Evolutionary conservation across 1,140 invertebrate genomes (phyloP).

Genomic region (Heliothis virescens): DNA sequence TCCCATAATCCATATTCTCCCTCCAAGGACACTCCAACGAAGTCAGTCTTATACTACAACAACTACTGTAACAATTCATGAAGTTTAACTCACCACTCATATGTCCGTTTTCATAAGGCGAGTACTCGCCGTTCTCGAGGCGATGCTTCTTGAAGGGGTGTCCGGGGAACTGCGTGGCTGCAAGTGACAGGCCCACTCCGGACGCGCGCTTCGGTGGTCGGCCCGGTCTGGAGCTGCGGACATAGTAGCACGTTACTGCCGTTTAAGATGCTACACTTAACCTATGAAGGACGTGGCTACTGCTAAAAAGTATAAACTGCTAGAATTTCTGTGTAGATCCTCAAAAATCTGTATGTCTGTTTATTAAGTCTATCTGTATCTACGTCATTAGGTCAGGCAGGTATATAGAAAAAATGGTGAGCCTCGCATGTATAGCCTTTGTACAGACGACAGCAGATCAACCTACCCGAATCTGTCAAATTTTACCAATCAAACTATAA

Average conservation of each 20-base stretch:
- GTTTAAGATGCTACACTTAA: constrained; percentile 90
- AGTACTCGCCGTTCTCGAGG: constrained; percentile 96
- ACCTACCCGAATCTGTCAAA: no score
- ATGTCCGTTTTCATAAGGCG: constrained; percentile 95
- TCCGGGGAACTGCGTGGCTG: constrained; percentile 94
- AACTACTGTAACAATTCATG: background rate
- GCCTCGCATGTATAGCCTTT: no score
- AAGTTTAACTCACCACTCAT: constrained; percentile 91
- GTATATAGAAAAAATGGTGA: no score
- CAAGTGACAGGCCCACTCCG: constrained; percentile 92
- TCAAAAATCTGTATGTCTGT: background rate
- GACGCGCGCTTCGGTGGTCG: constrained; percentile 98
- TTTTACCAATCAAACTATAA: no score
- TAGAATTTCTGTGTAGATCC: background rate
- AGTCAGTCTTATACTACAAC: background rate
- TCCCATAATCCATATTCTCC: no score
- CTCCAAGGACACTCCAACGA: background rate
- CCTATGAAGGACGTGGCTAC: background rate
- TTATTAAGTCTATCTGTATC: background rate
- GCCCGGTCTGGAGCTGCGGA: constrained; percentile 98
- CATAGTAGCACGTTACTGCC: constrained; percentile 96
- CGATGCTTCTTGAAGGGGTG: constrained; percentile 97
- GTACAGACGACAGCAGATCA: no score
- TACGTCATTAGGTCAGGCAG: no score
- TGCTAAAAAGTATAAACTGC: constrained; percentile 56